Base-by-base conservation (phyloP, 1,140 invertebrate genomes). In the Drosophila nigromelanica region DNA sequence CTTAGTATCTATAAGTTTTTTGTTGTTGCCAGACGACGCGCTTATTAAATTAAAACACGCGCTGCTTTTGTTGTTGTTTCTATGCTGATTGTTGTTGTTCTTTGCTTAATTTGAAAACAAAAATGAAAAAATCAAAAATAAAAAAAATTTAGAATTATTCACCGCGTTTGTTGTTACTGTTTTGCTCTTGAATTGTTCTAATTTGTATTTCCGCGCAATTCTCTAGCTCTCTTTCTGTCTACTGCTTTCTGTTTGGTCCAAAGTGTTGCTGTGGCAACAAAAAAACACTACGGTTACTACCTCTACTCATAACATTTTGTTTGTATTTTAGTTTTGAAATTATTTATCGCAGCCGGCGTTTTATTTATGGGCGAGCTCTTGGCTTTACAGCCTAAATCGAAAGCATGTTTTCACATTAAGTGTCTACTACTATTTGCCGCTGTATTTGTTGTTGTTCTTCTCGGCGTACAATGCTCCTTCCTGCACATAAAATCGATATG, bases 401-500 rank as follows among this genome's bases (percentile, higher is more conserved):
- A 27, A 33, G 12, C 21, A 18, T 43, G 10, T 21, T 48, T 10
- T 15, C 21, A 0, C 15, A n/a, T 21, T 42, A 67, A 62, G 43
- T 50, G 35, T 71, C 24, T 63, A 64, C 33, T 74, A 69, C 64
- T 52, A 63, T 70, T 68, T 50, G 50, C 30, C 37, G 42, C 14
- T 59, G 55, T 48, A 67, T 21, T 59, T 39, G 52, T 64, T 47
- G 37, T 58, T 70, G 27, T 61, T 42, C 35, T 61, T 70, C 50
- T 24, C 45, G 72, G 60, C 76, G 58, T 83, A 79, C 80, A 74
- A 80, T 86, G 80, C 73, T 83, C 77, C 80, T 75, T 62, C 39
- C 58, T 76, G 56, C 76, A 69, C 73, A 85, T 80, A 80, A 86
- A 85, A 85, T 85, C 80, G 73, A 85, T 85, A 80, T 76, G 79